These are phyloP conservation scores for Pyrgilauda ruficollis DNA, from an alignment of 2,113 vertebrate species.

Conservation along the genomic window DNA sequence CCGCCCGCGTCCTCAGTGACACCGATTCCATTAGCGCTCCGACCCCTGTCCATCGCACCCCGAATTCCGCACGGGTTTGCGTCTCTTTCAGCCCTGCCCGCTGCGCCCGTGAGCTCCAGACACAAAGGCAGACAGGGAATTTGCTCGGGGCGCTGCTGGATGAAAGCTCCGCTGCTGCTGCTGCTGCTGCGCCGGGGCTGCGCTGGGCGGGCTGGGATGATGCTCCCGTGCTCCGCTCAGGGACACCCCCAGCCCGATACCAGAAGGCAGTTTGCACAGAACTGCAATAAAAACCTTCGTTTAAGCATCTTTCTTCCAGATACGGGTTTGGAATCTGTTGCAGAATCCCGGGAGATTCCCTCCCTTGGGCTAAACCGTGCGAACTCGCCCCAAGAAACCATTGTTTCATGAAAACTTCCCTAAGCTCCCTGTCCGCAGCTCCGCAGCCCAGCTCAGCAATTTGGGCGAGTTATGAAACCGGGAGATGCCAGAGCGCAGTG, in stretches of 20 bases:
- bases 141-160: not conserved
- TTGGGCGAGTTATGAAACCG: slow-evolving; percentile 34
- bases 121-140: slow-evolving; percentile 34
- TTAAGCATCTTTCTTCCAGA: not conserved
- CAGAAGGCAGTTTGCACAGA: not conserved
- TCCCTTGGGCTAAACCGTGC: not conserved
- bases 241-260: not conserved
- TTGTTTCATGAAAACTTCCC: slow-evolving; percentile 13
- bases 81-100: not conserved
- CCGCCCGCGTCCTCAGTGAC: rapidly evolving
- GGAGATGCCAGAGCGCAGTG: slow-evolving; percentile 7
- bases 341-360: not conserved
- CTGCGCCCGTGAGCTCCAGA: not conserved
- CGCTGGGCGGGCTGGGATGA: not conserved
- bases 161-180: not conserved
- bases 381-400: not conserved
- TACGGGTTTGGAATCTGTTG: not conserved
- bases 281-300: not conserved
- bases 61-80: rapidly evolving
- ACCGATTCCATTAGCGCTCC: rapidly evolving
- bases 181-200: not conserved
- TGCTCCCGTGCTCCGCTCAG: not conserved
- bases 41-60: rapidly evolving
- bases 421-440: not conserved
- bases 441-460: slow-evolving; percentile 10